phyloP scores from a whole-genome alignment of 2,797 vertebrate species.

The Aselliscus stoliczkanus region DNA sequence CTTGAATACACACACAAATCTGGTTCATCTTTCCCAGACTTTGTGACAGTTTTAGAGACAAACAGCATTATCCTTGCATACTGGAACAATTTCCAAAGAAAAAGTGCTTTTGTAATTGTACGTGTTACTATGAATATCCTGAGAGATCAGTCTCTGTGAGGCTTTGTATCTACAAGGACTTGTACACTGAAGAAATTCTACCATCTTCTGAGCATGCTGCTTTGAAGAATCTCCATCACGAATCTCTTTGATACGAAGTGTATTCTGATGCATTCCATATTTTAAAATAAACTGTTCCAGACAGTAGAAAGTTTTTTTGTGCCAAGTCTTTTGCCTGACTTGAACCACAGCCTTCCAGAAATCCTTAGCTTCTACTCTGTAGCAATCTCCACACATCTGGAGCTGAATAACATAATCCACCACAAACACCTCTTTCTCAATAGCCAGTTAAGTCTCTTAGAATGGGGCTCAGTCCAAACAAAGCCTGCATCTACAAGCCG shows the following conservation, averaged over 20 bases:
- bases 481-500: conserved; percentile 96
- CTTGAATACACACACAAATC: conserved; percentile 93
- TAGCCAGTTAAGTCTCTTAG: conserved; percentile 96
- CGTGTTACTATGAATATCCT: conserved; percentile 95
- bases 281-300: conserved; percentile 97
- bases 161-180: conserved; percentile 95
- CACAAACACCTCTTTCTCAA: conserved; percentile 99
- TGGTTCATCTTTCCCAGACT: conserved; percentile 97
- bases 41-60: conserved; percentile 95
- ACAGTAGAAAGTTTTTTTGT: conserved; percentile 99
- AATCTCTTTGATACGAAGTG: conserved; percentile 97
- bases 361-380: conserved; percentile 97
- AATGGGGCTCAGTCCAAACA: conserved; percentile 99
- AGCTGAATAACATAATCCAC: conserved; percentile 91
- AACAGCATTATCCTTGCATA: conserved; percentile 98
- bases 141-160: conserved; percentile 96
- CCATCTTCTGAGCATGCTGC: conserved; percentile 97
- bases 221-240: conserved; percentile 94
- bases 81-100: conserved; percentile 96
- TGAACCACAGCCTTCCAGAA: conserved; percentile 99
- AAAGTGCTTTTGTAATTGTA: conserved; percentile 99
- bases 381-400: conserved; percentile 98
- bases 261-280: conserved; percentile 94
- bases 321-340: conserved; percentile 95
- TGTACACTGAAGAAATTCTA: conserved; percentile 95